Conservation (phyloP, 2,888 invertebrate genomes). For the Philereme transversata region DNA sequence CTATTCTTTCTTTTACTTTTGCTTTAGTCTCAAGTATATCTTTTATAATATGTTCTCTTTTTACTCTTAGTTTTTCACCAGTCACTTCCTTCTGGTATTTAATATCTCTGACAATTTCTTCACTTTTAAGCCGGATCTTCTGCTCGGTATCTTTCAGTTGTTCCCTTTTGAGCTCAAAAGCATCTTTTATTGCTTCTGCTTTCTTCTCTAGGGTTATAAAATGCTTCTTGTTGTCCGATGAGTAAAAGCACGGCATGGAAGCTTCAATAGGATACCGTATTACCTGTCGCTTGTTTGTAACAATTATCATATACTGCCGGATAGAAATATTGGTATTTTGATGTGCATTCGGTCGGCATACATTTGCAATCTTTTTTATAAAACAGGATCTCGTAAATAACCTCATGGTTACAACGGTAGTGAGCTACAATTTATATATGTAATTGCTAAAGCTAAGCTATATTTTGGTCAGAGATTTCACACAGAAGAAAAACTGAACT, state of each 20-base stretch:
- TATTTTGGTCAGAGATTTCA: constrained; percentile 3
- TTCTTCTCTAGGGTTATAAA: constrained; percentile 74
- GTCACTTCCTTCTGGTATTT: constrained; percentile 74
- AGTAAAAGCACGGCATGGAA: constrained; percentile 59
- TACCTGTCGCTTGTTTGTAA: constrained; percentile 43
- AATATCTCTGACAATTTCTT: constrained; percentile 73
- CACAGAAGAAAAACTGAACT: neutral
- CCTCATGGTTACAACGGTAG: constrained; percentile 51
- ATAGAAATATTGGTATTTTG: constrained; percentile 44
- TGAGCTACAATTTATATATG: neutral
- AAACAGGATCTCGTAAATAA: constrained; percentile 52
- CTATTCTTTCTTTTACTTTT: constrained; percentile 88
- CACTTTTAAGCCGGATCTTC: constrained; percentile 71
- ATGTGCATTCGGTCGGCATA: constrained; percentile 40
- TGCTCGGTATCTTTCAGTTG: constrained; percentile 85
- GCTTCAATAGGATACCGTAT: constrained; percentile 46
- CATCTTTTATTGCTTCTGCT: constrained; percentile 80
- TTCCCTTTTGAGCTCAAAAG: constrained; percentile 85
- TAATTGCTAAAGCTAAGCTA: neutral
- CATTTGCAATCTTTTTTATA: constrained; percentile 51
- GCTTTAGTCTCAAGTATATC: constrained; percentile 89
- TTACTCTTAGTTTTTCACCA: constrained; percentile 77
- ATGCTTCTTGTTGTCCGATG: constrained; percentile 68
- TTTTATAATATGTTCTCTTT: constrained; percentile 86
- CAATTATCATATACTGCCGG: constrained; percentile 45